phyloP scores from a whole-genome alignment of 2,888 invertebrate genomes.

The Agrotis segetum region DNA sequence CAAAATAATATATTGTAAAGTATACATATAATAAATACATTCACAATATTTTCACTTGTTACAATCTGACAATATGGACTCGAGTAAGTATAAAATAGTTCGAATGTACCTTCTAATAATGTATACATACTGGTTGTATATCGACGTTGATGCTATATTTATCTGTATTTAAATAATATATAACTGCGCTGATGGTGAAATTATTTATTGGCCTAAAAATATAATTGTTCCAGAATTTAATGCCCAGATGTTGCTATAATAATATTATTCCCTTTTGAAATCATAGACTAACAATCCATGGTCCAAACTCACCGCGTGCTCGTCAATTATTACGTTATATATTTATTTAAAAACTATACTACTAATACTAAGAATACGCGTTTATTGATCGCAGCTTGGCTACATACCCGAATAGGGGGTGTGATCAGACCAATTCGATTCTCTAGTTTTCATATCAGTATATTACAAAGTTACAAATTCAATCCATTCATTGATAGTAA shows the following conservation, averaged over 20 bases:
- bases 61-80: conserved; percentile 82
- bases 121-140: conserved; percentile 69
- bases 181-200: conserved; percentile 59
- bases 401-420: conserved; percentile 20
- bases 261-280: conserved; percentile 44
- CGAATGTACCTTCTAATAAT: conserved; percentile 62
- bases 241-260: conserved; percentile 45
- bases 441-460: conserved; percentile 42
- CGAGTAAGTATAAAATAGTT: conserved; percentile 62
- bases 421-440: conserved; percentile 47
- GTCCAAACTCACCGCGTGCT: conserved; percentile 68
- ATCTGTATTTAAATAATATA: conserved; percentile 61
- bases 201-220: conserved; percentile 71
- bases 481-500: conserved; percentile 32
- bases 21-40: conserved; percentile 58
- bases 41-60: conserved; percentile 79
- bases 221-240: conserved; percentile 45
- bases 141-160: conserved; percentile 65
- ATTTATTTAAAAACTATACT: conserved; percentile 53
- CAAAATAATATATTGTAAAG: conserved; percentile 69
- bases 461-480: conserved; percentile 19
- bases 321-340: conserved; percentile 66
- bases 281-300: conserved; percentile 66
- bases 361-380: conserved; percentile 51
- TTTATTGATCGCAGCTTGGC: conserved; percentile 46